Conservation (phyloP, 2,888 invertebrate species). For the Terebella lapidaria region DNA sequence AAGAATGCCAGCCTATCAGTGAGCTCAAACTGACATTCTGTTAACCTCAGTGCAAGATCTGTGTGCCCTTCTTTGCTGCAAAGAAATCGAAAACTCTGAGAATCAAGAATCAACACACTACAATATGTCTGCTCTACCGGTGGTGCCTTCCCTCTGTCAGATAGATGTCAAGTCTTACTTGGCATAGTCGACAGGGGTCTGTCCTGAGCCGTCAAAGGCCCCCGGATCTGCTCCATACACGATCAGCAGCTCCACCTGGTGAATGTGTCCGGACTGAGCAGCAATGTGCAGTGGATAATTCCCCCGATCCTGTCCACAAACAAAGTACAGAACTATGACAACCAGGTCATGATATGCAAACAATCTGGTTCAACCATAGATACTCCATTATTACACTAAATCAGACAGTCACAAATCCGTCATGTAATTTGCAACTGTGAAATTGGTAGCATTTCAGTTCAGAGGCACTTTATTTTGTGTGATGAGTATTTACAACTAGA, state of each 20-base stretch:
- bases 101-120: too few relatives aligned
- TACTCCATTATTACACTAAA: too few relatives aligned
- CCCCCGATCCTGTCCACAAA: constrained; percentile 86
- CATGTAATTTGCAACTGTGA: too few relatives aligned
- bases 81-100: too few relatives aligned
- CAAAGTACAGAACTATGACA: constrained; percentile 27
- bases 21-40: constrained; percentile 87
- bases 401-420: too few relatives aligned
- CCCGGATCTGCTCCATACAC: constrained; percentile 92
- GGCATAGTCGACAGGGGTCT: constrained; percentile 54
- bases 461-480: too few relatives aligned
- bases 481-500: too few relatives aligned
- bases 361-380: background rate
- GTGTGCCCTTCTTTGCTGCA: constrained; percentile 66
- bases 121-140: too few relatives aligned
- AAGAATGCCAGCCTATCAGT: constrained; percentile 87
- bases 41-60: constrained; percentile 74
- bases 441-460: too few relatives aligned
- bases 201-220: constrained; percentile 63
- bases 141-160: too few relatives aligned
- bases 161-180: too few relatives aligned
- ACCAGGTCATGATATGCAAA: too few relatives aligned
- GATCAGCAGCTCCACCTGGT: constrained; percentile 85
- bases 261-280: constrained; percentile 83
- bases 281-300: constrained; percentile 90